Evolutionary conservation across 2,888 invertebrate species (phyloP).

Genomic region (Harpagoxenus sublaevis): DNA sequence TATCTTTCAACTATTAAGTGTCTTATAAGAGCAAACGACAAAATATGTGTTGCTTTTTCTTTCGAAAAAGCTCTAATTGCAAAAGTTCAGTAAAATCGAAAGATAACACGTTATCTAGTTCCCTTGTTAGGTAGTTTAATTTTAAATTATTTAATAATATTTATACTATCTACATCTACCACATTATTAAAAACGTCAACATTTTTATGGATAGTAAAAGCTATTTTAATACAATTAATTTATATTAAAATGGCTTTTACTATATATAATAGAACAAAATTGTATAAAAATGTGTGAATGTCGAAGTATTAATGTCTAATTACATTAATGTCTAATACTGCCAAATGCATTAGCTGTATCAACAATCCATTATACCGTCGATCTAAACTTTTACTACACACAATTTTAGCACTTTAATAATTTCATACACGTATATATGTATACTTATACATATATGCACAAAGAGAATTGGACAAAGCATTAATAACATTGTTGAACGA

Average conservation of each 20-base stretch:
- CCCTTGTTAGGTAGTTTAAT: not conserved
- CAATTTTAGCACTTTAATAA: conserved; percentile 23
- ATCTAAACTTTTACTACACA: conserved; percentile 45
- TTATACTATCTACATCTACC: not conserved
- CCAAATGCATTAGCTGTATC: not conserved
- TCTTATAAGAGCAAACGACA: not conserved
- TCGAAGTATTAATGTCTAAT: conserved; percentile 8
- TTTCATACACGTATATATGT: not conserved
- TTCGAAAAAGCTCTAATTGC: not conserved
- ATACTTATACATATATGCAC: conserved; percentile 28
- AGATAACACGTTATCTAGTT: not conserved
- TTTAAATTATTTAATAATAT: not conserved
- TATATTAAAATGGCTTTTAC: not conserved
- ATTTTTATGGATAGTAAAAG: not conserved
- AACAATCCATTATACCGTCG: not conserved
- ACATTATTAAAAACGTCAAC: not conserved
- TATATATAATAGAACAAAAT: not conserved
- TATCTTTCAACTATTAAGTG: not conserved
- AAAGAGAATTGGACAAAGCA: conserved; percentile 10
- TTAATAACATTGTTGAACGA: conserved; percentile 19
- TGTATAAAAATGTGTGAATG: not conserved
- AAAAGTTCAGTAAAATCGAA: not conserved
- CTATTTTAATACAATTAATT: not conserved
- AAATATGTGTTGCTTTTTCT: not conserved
- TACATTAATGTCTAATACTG: conserved; percentile 17